phyloP scores from a whole-genome alignment of 1,140 invertebrate species.

The Steinernema khuongi region DNA sequence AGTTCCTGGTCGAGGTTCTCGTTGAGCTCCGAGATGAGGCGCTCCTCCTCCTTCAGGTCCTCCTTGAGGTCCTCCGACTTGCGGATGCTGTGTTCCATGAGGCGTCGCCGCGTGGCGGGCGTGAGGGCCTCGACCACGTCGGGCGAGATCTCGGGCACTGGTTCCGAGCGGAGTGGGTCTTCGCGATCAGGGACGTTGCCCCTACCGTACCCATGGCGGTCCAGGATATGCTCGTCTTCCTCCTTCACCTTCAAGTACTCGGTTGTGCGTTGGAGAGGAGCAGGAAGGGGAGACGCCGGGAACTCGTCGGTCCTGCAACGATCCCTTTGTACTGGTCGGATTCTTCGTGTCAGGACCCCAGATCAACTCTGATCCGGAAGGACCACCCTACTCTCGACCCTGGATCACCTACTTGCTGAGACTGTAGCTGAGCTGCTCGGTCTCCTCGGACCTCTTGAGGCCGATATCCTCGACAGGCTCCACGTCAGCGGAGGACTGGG shows the following conservation, averaged over 20 bases:
- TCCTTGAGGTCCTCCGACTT: slow-evolving; percentile 25
- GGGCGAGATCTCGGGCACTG: slow-evolving; percentile 33
- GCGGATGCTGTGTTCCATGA: slow-evolving; percentile 41
- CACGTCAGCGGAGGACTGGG: not conserved
- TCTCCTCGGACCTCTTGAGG: not conserved
- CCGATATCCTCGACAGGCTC: not conserved
- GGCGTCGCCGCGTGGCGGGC: slow-evolving; percentile 36
- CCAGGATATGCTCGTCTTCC: slow-evolving; percentile 39
- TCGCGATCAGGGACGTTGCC: slow-evolving; percentile 1
- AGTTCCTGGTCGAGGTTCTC: not conserved
- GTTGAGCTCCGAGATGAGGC: slow-evolving; percentile 3
- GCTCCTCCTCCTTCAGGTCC: slow-evolving; percentile 11
- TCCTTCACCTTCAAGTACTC: slow-evolving; percentile 37
- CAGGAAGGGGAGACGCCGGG: slow-evolving; percentile 10
- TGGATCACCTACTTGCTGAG: not conserved
- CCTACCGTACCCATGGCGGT: slow-evolving; percentile 31
- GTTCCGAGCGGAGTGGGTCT: slow-evolving; percentile 26
- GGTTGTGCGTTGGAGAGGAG: slow-evolving; percentile 24
- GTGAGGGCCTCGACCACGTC: slow-evolving; percentile 42
- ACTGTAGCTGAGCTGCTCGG: not conserved
- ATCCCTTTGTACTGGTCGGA: too few species aligned
- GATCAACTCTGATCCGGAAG: too few species aligned
- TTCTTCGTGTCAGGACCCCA: too few species aligned
- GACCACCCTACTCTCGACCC: too few species aligned
- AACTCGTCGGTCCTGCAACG: slow-evolving; percentile 4